Evolutionary conservation across 2,113 vertebrate species (phyloP), one percentile per base, ranked within the genome.

Genomic region (Esox niger): DNA sequence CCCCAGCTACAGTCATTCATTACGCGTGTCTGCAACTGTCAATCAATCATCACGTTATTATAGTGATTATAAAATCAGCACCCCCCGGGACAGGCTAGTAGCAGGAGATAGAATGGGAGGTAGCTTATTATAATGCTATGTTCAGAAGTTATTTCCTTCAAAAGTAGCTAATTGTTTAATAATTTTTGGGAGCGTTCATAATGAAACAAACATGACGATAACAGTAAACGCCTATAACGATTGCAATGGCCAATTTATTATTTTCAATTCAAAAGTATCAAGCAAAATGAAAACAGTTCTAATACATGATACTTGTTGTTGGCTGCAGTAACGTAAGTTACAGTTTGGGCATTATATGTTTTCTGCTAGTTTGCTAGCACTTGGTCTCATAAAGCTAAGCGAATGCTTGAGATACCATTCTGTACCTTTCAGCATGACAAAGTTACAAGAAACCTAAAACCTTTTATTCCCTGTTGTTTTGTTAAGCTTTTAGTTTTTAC

Each of bases 41-140:
- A 87, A 88, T 90, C 84, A 84, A 84, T 85, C 65, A 21, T 2
- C 32, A 71, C 71, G 75, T 90, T 79, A 90, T 91, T 86, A 88
- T 81, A 30, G 68, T 90, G 86, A 92, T 88, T 89, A 79, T 83
- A 81, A 79, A 79, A 84, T 76, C 81, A 35, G 73, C n/a, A 74
- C 75, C 86, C 87, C 56, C 74, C 71, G 80, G 84, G 80, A 26
- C 69, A 68, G 68, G 64, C 79, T 81, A 15, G 73, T 77, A 73
- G 67, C 70, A 81, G 15, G 72, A 56, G 63, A 55, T 57, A 64
- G 64, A 86, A 71, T 52, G 72, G 29, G 66, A 78, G 47, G 73
- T 2, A 52, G 47, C 47, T 86, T 80, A 83, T 87, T 85, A 84
- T 86, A 76, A 88, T 60, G 79, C 83, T 79, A 62, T 67, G 2